Evolutionary conservation across 2,113 vertebrate species (phyloP).

Genomic region (Collichthys lucidus): DNA sequence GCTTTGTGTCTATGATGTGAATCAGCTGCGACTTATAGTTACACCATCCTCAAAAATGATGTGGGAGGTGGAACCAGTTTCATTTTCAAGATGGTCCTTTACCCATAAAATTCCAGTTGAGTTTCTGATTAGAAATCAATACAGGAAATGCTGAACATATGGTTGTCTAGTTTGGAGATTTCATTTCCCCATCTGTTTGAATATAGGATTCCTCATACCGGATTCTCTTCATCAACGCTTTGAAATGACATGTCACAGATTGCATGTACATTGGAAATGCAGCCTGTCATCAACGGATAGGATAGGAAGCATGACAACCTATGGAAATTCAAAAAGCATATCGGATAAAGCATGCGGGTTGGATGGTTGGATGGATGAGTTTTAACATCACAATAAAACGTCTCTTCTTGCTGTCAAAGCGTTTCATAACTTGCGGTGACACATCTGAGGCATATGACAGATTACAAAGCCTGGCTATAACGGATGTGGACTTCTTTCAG

Average conservation of each 20-base stretch:
- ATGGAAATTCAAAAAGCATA: conserved; percentile 68
- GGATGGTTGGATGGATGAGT: conserved; percentile 52
- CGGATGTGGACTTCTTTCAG: conserved; percentile 41
- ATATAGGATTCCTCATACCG: conserved; percentile 40
- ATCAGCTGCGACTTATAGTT: background rate
- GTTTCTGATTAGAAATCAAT: conserved; percentile 57
- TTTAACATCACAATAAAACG: conserved; percentile 59
- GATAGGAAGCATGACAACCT: conserved; percentile 44
- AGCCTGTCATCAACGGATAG: conserved; percentile 44
- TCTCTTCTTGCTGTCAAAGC: conserved; percentile 38
- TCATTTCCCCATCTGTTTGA: conserved; percentile 55
- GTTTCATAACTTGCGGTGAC: conserved; percentile 46
- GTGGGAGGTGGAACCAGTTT: background rate
- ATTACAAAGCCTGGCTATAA: conserved; percentile 45
- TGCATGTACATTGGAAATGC: conserved; percentile 47
- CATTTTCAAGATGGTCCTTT: background rate
- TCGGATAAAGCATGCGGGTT: conserved; percentile 40
- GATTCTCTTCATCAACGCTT: conserved; percentile 60
- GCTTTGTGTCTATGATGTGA: background rate
- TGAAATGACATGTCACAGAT: conserved; percentile 57
- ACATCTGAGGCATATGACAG: conserved; percentile 47
- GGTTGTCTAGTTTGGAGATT: conserved; percentile 25
- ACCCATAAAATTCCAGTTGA: background rate
- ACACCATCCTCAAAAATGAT: background rate
- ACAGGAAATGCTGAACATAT: conserved; percentile 37